Base-by-base conservation (phyloP, 2,888 invertebrate genomes). In the Clusia tigrina region DNA sequence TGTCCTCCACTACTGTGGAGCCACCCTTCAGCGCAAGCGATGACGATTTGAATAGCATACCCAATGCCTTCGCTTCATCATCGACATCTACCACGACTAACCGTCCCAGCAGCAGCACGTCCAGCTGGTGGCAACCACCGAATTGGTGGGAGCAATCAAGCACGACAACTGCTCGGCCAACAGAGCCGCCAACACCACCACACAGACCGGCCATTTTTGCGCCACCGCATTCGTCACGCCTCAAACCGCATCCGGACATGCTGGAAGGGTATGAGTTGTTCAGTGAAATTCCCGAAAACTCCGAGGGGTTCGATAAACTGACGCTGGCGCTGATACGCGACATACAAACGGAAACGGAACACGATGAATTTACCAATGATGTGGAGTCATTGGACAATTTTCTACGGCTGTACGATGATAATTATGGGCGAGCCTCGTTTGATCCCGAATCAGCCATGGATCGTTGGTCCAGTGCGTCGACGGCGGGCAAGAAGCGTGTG, bases 381-480 rank as follows among this genome's bases (percentile, higher is more conserved):
- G 75, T 77, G 1, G 83, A 83, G 59, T 83, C 83, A 26, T 67
- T 84, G 51, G 81, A 82, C 63, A 83, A 83, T 63, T 84, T 84
- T 55, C 68, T 83, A 64, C 79, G 81, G 2, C 71, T 81, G 3
- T 84, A 84, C 62, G 84, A 84, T 68, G 84, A 84, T 60, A 80
- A 77, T 54, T 83, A 81, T 66, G 82, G 81, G 1, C 73, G 78
- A 17, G 78, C 78, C 2, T 71, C 74, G 1, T 77, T 80, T 58
- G 80, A 78, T 59, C 65, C 67, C 9, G 80, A 78, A 25, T 69
- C 76, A 1, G 72, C 77, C 1, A 76, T 80, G 77, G 80, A 80
- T 69, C 78, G 79, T 24, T 80, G 81, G 81, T 76, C 80, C 23
- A 71, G 69, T 57, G 68, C 74, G 3, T 79, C 81, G n/a, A 77